Conservation (phyloP, 2,888 invertebrate species). For the Zygogramma bicolorata region DNA sequence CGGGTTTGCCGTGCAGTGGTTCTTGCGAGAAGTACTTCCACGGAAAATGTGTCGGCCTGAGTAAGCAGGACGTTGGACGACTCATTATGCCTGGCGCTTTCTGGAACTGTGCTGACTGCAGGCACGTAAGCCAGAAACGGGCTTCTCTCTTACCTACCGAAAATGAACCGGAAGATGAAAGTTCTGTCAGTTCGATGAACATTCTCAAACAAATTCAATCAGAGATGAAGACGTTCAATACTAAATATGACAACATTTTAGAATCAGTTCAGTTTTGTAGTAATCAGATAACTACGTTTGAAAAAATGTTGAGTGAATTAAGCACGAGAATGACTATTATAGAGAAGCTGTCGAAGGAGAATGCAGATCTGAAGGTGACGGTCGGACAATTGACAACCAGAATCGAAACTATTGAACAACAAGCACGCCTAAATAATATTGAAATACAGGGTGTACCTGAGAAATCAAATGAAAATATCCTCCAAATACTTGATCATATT, state of each 20-base stretch:
- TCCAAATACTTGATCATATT: constrained; percentile 5
- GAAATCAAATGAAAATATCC: constrained; percentile 1
- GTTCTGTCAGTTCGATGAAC: background rate
- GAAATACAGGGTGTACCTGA: constrained; percentile 19
- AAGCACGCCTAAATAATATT: constrained; percentile 1
- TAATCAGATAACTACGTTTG: constrained; percentile 12
- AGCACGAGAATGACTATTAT: background rate
- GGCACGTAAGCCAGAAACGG: background rate
- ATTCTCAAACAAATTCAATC: constrained; percentile 1
- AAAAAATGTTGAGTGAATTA: constrained; percentile 3
- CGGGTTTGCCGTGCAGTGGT: constrained; percentile 12
- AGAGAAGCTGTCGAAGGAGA: constrained; percentile 10
- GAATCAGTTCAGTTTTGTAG: constrained; percentile 15
- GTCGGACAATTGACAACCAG: constrained; percentile 2
- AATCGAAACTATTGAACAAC: constrained; percentile 1
- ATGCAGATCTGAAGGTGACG: constrained; percentile 13
- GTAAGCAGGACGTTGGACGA: background rate
- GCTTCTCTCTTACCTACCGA: background rate
- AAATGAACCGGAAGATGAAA: background rate
- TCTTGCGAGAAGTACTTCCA: constrained; percentile 8
- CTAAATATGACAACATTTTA: background rate
- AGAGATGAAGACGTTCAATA: background rate
- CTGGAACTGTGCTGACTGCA: constrained; percentile 5
- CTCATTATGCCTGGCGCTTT: constrained; percentile 1
- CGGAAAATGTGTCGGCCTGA: constrained; percentile 11